Conservation (phyloP, 2,113 vertebrate species). For the Thymallus thymallus region DNA sequence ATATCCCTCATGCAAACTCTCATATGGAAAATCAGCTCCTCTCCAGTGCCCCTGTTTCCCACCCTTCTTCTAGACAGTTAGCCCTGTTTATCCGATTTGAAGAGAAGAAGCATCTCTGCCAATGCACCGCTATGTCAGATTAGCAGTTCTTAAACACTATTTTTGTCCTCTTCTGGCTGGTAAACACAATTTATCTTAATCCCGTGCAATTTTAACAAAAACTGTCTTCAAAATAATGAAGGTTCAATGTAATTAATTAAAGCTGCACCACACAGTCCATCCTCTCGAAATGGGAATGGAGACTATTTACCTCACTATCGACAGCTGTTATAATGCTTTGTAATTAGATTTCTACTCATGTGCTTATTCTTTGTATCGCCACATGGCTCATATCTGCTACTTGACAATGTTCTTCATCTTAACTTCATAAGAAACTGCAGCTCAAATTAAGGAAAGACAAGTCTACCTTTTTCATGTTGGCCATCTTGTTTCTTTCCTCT, state of each 20-base stretch:
- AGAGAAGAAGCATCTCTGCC: conserved; percentile 26
- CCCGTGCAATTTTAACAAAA: conserved; percentile 57
- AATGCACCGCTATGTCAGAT: conserved; percentile 32
- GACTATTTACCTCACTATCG: conserved; percentile 68
- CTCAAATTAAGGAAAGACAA: conserved; percentile 35
- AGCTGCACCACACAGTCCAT: conserved; percentile 40
- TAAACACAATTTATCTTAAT: conserved; percentile 73
- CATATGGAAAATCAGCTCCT: neutral
- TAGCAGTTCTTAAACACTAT: conserved; percentile 39
- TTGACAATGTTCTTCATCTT: conserved; percentile 46
- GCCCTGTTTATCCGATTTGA: conserved; percentile 15
- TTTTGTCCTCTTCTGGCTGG: conserved; percentile 31
- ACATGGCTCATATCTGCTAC: conserved; percentile 33
- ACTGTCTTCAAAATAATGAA: conserved; percentile 65
- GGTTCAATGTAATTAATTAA: conserved; percentile 67
- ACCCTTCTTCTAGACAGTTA: neutral
- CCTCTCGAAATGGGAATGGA: conserved; percentile 51
- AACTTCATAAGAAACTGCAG: conserved; percentile 27
- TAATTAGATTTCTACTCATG: conserved; percentile 66
- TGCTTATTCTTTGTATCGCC: conserved; percentile 52
- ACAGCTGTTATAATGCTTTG: conserved; percentile 64
- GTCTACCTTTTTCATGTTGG: conserved; percentile 52
- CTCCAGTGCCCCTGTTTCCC: neutral
- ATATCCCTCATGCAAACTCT: neutral
- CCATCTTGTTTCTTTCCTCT: conserved; percentile 66